These are phyloP conservation scores for Hyperoplus immaculatus DNA, from an alignment of 2,797 vertebrate species.

Conservation along the genomic window DNA sequence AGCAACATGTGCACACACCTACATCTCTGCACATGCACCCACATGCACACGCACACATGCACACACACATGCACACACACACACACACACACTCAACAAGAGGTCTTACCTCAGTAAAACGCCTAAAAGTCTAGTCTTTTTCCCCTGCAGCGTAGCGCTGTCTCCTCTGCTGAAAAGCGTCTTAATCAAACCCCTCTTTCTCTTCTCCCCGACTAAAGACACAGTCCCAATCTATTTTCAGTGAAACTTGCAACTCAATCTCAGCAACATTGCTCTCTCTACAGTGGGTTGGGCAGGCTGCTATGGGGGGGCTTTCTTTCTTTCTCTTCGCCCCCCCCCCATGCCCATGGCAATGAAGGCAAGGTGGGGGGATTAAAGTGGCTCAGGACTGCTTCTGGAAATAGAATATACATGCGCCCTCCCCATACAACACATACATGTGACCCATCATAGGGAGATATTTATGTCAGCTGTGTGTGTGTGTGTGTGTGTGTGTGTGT, in stretches of 20 bases:
- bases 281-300: constrained; percentile 44
- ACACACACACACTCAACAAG: constrained; percentile 20
- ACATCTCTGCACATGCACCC: constrained; percentile 19
- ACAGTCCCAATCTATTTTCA: constrained; percentile 83
- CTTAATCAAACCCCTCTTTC: constrained; percentile 67
- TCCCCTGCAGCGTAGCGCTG: constrained; percentile 54
- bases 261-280: constrained; percentile 70
- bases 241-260: constrained; percentile 85
- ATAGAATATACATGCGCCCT: constrained; percentile 80
- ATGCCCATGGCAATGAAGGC: constrained; percentile 60
- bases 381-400: constrained; percentile 81
- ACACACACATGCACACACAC: constrained; percentile 11
- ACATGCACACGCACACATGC: not conserved
- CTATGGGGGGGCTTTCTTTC: constrained; percentile 37
- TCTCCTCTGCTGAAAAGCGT: constrained; percentile 58
- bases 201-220: constrained; percentile 67
- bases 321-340: constrained; percentile 63
- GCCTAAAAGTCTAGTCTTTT: constrained; percentile 49
- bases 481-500: too few relatives aligned
- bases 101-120: constrained; percentile 76
- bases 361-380: constrained; percentile 79
- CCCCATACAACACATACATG: constrained; percentile 61
- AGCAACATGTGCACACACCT: constrained; percentile 38
- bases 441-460: constrained; percentile 50
- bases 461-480: constrained; percentile 66